Conservation (phyloP, 2,888 invertebrate species). For the Lasioglossum oenotherae region DNA sequence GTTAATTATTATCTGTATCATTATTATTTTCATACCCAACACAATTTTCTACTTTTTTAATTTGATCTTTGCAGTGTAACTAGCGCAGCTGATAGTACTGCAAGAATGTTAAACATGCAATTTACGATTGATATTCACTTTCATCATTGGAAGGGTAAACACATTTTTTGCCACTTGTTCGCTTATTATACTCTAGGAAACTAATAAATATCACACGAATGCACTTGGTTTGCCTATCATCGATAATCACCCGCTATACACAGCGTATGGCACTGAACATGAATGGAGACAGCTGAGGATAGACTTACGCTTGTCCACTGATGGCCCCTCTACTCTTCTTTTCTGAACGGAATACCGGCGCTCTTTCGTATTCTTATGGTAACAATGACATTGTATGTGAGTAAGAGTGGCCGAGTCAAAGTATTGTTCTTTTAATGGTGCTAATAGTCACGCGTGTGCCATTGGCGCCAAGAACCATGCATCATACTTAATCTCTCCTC, state of each 20-base stretch:
- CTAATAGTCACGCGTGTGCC: background rate
- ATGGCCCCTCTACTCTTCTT: constrained; percentile 71
- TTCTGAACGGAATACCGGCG: constrained; percentile 53
- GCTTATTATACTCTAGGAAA: too few species aligned
- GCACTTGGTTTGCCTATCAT: background rate
- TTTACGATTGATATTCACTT: background rate
- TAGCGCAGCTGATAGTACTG: background rate
- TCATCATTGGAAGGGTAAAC: too few species aligned
- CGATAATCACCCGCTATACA: constrained; percentile 49
- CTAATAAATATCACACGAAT: background rate
- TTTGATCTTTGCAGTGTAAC: background rate
- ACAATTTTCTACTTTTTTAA: background rate
- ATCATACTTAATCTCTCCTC: background rate
- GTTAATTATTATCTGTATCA: background rate
- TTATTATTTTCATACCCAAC: background rate
- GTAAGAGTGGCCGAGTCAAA: constrained; percentile 60
- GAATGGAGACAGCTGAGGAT: constrained; percentile 70
- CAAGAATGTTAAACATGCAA: too few species aligned
- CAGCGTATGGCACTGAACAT: constrained; percentile 67
- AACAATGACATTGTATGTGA: constrained; percentile 65
- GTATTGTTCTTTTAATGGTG: background rate
- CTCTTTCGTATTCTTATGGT: constrained; percentile 66
- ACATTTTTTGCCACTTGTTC: background rate
- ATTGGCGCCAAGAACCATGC: background rate
- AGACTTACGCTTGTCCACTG: constrained; percentile 60